A percentile compares a stretch with the other conserved stretches of the same genome.
phyloP scores from a whole-genome alignment of 2,888 invertebrate genomes.

The Meloe dianella region DNA sequence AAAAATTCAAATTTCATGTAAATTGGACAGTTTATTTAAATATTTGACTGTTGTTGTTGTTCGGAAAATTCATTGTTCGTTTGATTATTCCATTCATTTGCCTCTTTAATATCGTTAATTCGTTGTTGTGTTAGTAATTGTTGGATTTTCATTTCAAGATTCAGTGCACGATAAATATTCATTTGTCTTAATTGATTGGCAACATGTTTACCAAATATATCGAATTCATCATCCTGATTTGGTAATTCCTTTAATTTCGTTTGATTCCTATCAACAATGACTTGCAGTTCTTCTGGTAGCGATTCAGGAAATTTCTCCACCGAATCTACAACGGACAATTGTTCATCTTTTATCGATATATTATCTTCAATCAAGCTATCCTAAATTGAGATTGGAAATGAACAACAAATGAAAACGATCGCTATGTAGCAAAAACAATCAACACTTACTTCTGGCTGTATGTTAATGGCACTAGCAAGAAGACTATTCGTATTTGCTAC shows the following conservation, averaged over 20 bases:
- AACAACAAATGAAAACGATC: background rate
- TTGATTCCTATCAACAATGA: background rate
- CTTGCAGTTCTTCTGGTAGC: background rate
- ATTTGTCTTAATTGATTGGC: slow-evolving; percentile 15
- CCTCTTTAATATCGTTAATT: slow-evolving; percentile 9
- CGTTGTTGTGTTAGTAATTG: slow-evolving; percentile 12
- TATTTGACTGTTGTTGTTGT: background rate
- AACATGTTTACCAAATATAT: slow-evolving; percentile 14
- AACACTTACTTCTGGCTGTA: background rate
- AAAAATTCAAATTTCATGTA: background rate
- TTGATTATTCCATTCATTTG: background rate
- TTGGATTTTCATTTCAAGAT: slow-evolving; percentile 10
- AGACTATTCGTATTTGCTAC: background rate
- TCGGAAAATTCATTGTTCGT: background rate
- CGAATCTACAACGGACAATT: background rate
- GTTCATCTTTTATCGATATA: background rate
- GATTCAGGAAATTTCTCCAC: background rate
- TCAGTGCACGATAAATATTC: slow-evolving; percentile 10
- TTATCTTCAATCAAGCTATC: background rate
- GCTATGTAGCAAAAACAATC: background rate
- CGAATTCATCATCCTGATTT: slow-evolving; percentile 14
- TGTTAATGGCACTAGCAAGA: background rate
- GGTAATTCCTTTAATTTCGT: background rate
- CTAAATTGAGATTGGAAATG: background rate
- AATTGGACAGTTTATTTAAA: background rate